Conservation (phyloP, 2,113 vertebrate species). For the Natator depressus region DNA sequence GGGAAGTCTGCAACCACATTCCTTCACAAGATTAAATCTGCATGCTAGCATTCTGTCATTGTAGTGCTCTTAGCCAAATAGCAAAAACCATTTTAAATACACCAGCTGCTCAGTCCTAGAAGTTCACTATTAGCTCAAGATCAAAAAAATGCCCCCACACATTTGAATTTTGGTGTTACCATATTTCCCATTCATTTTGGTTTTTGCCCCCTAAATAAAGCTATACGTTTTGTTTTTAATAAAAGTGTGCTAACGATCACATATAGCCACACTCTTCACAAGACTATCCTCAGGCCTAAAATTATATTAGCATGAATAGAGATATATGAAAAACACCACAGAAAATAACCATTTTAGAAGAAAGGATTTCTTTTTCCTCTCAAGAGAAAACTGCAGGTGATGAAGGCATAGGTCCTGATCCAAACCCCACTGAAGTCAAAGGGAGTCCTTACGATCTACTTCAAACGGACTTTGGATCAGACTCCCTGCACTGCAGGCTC, state of each 20-base stretch:
- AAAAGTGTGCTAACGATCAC: background rate
- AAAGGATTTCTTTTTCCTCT: background rate
- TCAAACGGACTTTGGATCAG: background rate
- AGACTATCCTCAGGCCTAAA: background rate
- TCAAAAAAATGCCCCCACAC: background rate
- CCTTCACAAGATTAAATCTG: conserved; percentile 31
- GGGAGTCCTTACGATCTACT: background rate
- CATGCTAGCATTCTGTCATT: background rate
- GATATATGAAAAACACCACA: background rate
- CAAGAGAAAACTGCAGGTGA: background rate
- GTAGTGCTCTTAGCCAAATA: background rate
- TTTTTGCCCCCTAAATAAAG: background rate
- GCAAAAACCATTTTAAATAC: background rate
- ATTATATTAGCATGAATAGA: background rate
- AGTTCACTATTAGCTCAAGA: background rate
- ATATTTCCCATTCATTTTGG: background rate
- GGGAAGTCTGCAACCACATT: conserved; percentile 15
- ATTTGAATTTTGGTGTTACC: background rate
- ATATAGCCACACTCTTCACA: background rate
- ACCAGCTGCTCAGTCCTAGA: background rate
- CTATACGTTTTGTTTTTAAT: no score
- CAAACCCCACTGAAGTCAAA: background rate
- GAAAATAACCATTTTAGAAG: background rate
- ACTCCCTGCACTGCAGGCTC: background rate
- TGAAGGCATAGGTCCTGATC: background rate